phyloP scores from a whole-genome alignment of 2,797 vertebrate species.

The Natrix natrix region DNA sequence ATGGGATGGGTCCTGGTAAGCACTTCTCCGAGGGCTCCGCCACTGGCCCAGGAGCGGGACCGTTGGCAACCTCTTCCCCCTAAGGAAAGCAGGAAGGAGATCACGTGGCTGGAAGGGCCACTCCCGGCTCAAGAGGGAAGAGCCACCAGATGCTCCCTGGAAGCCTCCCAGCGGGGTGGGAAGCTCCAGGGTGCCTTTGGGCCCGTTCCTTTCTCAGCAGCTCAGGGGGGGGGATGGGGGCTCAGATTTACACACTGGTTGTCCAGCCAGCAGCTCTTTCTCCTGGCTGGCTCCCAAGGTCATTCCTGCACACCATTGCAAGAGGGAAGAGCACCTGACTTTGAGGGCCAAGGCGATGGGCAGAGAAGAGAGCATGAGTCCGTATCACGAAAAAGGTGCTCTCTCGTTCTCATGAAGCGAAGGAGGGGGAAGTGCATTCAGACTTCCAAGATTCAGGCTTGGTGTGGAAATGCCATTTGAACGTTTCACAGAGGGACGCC shows the following conservation, averaged over 20 bases:
- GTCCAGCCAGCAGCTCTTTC: not conserved
- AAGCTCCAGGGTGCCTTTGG: not conserved
- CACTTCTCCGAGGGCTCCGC: not conserved
- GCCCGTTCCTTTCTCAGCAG: not conserved
- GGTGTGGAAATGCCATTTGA: not conserved
- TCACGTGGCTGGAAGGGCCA: not conserved
- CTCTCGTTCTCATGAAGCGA: not conserved
- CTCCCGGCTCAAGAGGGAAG: not conserved
- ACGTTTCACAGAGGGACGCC: not conserved
- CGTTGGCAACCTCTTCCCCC: not conserved
- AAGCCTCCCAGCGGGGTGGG: not conserved
- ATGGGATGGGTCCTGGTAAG: not conserved
- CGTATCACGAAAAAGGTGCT: not conserved
- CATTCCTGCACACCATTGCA: not conserved
- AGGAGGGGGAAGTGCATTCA: not conserved
- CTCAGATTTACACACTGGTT: not conserved
- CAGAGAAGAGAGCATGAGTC: not conserved
- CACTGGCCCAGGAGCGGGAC: not conserved
- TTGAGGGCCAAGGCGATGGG: not conserved
- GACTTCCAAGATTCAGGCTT: not conserved
- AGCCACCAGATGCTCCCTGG: not conserved
- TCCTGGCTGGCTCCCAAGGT: not conserved
- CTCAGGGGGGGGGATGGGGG: not conserved
- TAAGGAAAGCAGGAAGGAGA: not conserved
- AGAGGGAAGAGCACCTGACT: not conserved